Base-by-base conservation (phyloP, 2,888 invertebrate species). In the Platycheirus albimanus region DNA sequence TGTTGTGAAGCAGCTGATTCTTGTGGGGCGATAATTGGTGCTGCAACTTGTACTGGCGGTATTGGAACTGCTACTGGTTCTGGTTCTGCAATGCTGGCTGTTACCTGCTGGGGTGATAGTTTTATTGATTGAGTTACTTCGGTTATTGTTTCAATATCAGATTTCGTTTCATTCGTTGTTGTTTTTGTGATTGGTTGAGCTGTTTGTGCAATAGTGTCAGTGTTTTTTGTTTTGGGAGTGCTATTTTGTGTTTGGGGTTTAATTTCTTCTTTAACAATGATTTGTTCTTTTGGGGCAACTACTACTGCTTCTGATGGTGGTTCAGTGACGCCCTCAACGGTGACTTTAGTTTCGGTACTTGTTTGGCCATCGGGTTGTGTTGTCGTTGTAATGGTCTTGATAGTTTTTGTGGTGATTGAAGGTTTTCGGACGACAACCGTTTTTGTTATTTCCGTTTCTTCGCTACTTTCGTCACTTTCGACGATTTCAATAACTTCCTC, bases 81-180 rank as follows among this genome's bases (percentile, higher is more conserved):
- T 13, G 38, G 13, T 15, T 58, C 52, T 13, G 47, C 63, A 17
- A 17, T 19, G 20, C 0, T n/a, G n/a, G 52, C 7, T 28, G 49
- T 51, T 15, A 78, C 78, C 67, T 83, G 77, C 51, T 77, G 72
- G 67, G 72, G 63, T 24, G 72, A 83, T 58, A 83, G 63, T 69
- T 83, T 72, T 17, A 83, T 64, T 17, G 83, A 74, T 74, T 83
- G 30, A 58, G 78, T 83, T 67, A 63, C 51, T 78, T 83, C 78
- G 20, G 69, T 67, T 63, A 81, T 54, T 17, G 45, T 61, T 43
- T 81, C 77, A 67, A 61, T 67, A 19, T 83, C 78, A 58, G 49
- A 49, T 64, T 80, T 75, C 47, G 63, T 67, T 74, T 74, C 47
- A 74, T 74, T 71, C 30, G 63, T 51, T 11, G 63, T 72, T 69